Percentiles rank a stretch among this genome's conserved stretches.
These are phyloP conservation scores for Nudaria mundana DNA, from an alignment of 2,888 invertebrate species.

Conservation along the genomic window DNA sequence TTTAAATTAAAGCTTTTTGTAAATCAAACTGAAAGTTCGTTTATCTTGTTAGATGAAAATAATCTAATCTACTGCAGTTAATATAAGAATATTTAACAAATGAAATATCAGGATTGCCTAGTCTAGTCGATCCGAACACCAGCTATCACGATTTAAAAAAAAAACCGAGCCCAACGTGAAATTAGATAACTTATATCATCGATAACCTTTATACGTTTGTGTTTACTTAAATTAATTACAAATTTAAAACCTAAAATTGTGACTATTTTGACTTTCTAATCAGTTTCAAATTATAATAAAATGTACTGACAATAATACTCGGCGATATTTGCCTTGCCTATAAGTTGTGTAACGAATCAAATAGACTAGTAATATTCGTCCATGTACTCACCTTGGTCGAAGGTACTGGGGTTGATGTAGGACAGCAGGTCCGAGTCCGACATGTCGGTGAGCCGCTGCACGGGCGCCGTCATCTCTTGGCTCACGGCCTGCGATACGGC, in stretches of 20 bases:
- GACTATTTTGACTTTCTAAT: no score
- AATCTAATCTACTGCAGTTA: conserved; percentile 44
- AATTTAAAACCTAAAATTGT: not conserved
- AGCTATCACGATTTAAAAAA: no score
- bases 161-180: no score
- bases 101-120: conserved; percentile 26
- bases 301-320: no score
- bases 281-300: no score
- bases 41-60: no score
- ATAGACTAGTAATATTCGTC: conserved; percentile 43
- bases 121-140: conserved; percentile 29
- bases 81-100: conserved; percentile 61
- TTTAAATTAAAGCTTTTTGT: no score
- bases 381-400: conserved; percentile 87
- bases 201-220: conserved; percentile 29
- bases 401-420: conserved; percentile 94
- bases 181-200: no score
- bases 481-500: conserved; percentile 73
- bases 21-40: no score
- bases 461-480: conserved; percentile 82
- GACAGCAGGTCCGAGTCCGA: conserved; percentile 93
- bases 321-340: no score
- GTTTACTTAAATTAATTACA: conserved; percentile 2
- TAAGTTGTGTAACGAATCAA: conserved; percentile 16
- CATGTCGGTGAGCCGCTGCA: conserved; percentile 89